Conservation (phyloP, 2,113 vertebrate species). For the Bos taurus region ARS-UCD2.0 NC_037334.1:55597001-55597500, state of each 20-base stretch:
- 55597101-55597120: not conserved
- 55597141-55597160: not conserved
- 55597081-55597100: not conserved
- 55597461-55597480: not conserved
- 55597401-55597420: not conserved
- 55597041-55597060: not conserved
- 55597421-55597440: not conserved
- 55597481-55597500: too few relatives aligned
- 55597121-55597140: not conserved
- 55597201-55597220: not conserved
- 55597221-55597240: not conserved
- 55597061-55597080: not conserved
- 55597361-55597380: not conserved
- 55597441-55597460: not conserved
- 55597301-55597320: not conserved
- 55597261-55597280: not conserved
- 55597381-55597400: not conserved
- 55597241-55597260: not conserved
- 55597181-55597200: not conserved
- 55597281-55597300: not conserved
- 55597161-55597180: not conserved
- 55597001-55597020: not conserved
- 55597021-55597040: not conserved
- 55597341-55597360: not conserved
- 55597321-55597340: not conserved